phyloP scores from a whole-genome alignment of 2,797 vertebrate species.

The Bothrops alternatus region DNA sequence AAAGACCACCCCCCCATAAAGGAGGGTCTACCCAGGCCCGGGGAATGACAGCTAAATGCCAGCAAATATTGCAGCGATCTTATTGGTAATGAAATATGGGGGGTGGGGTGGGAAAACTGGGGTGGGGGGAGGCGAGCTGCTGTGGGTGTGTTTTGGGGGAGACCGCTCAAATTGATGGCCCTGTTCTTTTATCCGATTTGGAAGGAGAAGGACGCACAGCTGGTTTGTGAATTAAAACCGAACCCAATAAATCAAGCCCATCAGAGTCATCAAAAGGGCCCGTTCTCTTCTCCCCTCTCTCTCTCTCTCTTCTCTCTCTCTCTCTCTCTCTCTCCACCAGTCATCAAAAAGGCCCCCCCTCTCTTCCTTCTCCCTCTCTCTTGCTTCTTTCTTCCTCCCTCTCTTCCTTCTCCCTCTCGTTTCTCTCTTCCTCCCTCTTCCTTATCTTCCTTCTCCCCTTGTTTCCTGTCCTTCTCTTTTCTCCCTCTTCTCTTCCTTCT shows the following conservation, averaged over 20 bases:
- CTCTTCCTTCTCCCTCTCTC: neutral
- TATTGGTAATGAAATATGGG: constrained; percentile 40
- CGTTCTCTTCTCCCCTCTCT: constrained; percentile 27
- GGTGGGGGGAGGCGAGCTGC: constrained; percentile 31
- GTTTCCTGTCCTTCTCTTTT: too few relatives aligned
- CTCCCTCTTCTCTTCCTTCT: too few relatives aligned
- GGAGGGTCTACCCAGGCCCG: neutral
- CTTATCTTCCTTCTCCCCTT: neutral
- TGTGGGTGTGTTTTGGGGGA: constrained; percentile 17
- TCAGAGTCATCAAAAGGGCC: constrained; percentile 63
- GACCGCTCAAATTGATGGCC: constrained; percentile 60
- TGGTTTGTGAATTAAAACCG: constrained; percentile 66
- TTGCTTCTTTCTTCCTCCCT: neutral
- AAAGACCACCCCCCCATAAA: constrained; percentile 26
- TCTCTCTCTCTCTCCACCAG: constrained; percentile 28
- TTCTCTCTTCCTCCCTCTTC: neutral
- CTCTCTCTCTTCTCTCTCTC: neutral
- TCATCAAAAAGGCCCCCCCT: constrained; percentile 62
- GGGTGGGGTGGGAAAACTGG: constrained; percentile 44
- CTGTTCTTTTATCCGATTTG: constrained; percentile 64
- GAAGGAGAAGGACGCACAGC: constrained; percentile 63
- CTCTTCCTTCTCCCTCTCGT: too few relatives aligned
- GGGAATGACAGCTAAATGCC: constrained; percentile 52
- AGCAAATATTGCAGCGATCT: constrained; percentile 64
- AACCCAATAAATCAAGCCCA: constrained; percentile 68